Percentiles rank a stretch among this genome's conserved stretches.
phyloP scores from a whole-genome alignment of 2,113 vertebrate genomes.

The Dasyprocta punctata region DNA sequence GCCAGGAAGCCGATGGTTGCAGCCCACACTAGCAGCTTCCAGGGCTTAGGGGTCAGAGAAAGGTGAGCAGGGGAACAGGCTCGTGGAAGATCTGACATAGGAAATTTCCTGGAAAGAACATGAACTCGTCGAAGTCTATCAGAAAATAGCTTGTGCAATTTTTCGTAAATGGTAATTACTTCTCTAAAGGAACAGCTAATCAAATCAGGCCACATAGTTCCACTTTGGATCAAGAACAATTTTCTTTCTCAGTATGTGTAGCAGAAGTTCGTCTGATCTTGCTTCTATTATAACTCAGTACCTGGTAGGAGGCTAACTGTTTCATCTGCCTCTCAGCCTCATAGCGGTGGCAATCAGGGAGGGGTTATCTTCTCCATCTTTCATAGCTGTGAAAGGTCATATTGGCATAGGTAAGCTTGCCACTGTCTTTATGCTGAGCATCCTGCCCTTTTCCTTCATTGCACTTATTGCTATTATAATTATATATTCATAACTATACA shows the following conservation, averaged over 20 bases:
- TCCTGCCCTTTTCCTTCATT: background rate
- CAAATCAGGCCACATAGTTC: conserved; percentile 2
- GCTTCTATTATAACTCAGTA: background rate
- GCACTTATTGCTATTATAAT: background rate
- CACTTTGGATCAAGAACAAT: background rate
- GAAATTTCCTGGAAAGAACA: background rate
- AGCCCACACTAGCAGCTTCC: background rate
- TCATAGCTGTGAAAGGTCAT: background rate
- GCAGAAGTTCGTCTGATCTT: background rate
- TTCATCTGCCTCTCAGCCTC: background rate
- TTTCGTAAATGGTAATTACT: conserved; percentile 11
- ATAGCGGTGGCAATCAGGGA: background rate
- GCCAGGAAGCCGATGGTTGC: background rate
- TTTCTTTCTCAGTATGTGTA: conserved; percentile 32
- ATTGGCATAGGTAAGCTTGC: background rate
- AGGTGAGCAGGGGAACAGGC: background rate
- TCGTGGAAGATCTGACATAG: background rate
- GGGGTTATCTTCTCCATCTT: background rate
- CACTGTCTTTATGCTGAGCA: background rate
- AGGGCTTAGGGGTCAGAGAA: background rate
- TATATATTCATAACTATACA: background rate
- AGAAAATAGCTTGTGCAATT: background rate
- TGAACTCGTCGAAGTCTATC: background rate
- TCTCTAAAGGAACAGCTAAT: conserved; percentile 30
- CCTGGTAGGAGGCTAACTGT: background rate